Base-by-base conservation (phyloP, 2,888 invertebrate genomes). In the Epicampocera succincta region DNA sequence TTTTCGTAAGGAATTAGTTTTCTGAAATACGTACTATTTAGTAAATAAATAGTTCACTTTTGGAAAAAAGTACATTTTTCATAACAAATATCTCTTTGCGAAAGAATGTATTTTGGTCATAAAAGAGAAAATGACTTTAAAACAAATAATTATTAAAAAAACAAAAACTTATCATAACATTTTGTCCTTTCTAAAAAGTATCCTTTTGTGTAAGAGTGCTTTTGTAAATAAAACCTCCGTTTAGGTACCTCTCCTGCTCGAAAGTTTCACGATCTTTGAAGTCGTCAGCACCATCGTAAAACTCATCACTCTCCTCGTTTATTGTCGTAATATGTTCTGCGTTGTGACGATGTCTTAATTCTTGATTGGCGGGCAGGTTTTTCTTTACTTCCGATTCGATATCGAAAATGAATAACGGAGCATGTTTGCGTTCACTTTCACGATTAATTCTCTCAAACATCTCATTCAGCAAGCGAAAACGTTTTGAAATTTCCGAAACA, bases 381-480 rank as follows among this genome's bases (percentile, higher is more conserved):
- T 85, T 86, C 73, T 84, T 63, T 42, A 56, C 9, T 63, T 77
- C 65, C n/a, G 84, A 87, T 83, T 90, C 90, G 48, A 90, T 89
- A 73, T 90, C 89, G 68, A 88, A 90, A 2, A 90, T 84, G 25
- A 87, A 86, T 40, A 90, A 65, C 0, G 89, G 87, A 0, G 85
- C 85, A 80, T 87, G 86, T 29, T 86, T 88, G 33, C 86, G 86
- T 2, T 88, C 87, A 29, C 88, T 88, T 82, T 90, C 89, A 60
- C 87, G 84, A 84, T 88, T 90, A 76, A 91, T 89, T 74, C 86
- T 86, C 73, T 89, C 87, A 52, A 91, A 87, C 2, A 90, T 84
- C 29, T 84, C 85, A 82, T 91, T 91, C 50, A 91, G 83, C 66
- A 86, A 85, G 38, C 85, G 85, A 81, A 91, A 91, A 50, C 91